Evolutionary conservation across 2,113 vertebrate species (phyloP), one percentile per base, ranked within the genome.

Genomic region (Lagopus muta): DNA sequence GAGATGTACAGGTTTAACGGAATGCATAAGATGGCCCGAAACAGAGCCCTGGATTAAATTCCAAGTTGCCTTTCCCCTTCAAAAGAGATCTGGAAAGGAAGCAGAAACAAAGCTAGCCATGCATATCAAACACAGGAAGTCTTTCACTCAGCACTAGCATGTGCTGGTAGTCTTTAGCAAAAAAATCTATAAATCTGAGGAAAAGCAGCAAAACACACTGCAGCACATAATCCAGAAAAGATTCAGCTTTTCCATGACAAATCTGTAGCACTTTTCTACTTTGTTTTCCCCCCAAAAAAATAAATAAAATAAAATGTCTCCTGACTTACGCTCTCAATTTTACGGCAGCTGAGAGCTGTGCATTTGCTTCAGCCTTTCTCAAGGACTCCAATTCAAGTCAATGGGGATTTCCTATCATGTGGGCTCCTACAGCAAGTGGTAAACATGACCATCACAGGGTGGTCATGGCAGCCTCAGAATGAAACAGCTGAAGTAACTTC

Each of bases 41-140:
- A 93, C 52, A 72, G 91, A 94, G 91, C 50, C 78, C 81, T 82
- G 91, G 70, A 94, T 94, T 91, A 93, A 93, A 92, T 93, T 92
- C 42, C 60, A 70, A 86, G 82, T 95, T 93, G 55, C 76, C 38
- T 92, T 90, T 96, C 57, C 71, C 83, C 76, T 88, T 62, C 80
- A 90, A 92, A 86, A 83, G 16, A 90, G 27, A 43, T 60, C 65
- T 91, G 75, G 60, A 77, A 55, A 89, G 47, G 22, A 83, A 88
- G 87, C 18, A 92, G 52, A 89, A 90, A 81, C 30, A 5, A 90
- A 88, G 38, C 6, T 4, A 95, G 66, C 28, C 7, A 1, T 50
- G 64, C 3, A 3, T 47, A 76, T 74, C 64, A 80, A 89, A 91
- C 2, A 3, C 6, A 2, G 65, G 57, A 84, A 66, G 42, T 66